These are phyloP conservation scores for Parauchenoglanis punctatus DNA, from an alignment of 2,797 vertebrate species.

Conservation along the genomic window DNA sequence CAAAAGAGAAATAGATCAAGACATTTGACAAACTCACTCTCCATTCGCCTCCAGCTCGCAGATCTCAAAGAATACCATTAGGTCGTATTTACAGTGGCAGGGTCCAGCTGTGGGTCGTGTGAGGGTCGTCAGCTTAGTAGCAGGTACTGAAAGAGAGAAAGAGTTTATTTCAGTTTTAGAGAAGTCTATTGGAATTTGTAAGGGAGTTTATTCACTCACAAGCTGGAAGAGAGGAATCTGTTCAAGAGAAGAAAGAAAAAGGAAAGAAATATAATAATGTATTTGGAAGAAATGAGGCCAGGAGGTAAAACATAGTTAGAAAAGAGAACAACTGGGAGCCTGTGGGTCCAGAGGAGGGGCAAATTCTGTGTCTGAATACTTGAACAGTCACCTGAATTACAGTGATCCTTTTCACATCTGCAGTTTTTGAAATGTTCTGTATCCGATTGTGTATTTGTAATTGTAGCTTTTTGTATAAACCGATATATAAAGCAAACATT, in stretches of 20 bases:
- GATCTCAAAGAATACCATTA: constrained; percentile 98
- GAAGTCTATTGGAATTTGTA: not conserved
- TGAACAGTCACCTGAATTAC: constrained; percentile 40
- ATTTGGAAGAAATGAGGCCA: constrained; percentile 27
- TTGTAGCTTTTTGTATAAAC: not conserved
- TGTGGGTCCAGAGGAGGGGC: constrained; percentile 26
- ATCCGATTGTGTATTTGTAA: not conserved
- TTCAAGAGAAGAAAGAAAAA: constrained; percentile 10
- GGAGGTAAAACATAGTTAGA: constrained; percentile 19
- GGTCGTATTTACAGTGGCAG: constrained; percentile 93
- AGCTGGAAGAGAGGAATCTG: constrained; percentile 43
- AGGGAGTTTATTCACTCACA: constrained; percentile 27
- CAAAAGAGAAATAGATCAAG: not conserved
- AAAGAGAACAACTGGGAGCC: constrained; percentile 26
- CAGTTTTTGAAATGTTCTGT: not conserved
- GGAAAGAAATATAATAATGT: constrained; percentile 28
- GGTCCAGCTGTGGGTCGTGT: constrained; percentile 85
- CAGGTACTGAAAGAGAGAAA: constrained; percentile 82
- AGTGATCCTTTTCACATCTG: constrained; percentile 45
- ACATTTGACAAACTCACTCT: constrained; percentile 82
- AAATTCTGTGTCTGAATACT: constrained; percentile 40
- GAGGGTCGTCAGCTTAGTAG: constrained; percentile 91
- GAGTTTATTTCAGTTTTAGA: not conserved
- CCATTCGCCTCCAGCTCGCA: constrained; percentile 96
- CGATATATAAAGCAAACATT: not conserved